Conservation (phyloP, 2,797 vertebrate species). For the Psittacula derbiana region DNA sequence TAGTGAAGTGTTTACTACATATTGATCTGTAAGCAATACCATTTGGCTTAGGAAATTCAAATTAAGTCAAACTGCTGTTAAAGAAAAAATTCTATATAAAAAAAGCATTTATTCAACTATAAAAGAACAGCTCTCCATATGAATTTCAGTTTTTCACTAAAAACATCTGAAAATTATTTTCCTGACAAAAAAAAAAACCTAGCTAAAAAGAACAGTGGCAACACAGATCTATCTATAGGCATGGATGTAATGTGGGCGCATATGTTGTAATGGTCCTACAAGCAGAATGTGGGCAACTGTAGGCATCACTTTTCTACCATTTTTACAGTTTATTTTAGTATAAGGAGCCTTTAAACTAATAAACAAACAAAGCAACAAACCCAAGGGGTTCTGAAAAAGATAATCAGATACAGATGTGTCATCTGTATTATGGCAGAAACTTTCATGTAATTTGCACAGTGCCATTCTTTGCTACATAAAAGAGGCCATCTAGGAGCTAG, state of each 20-base stretch:
- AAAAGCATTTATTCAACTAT: neutral
- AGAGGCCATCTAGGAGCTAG: neutral
- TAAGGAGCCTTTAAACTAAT: neutral
- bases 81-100: neutral
- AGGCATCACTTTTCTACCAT: neutral
- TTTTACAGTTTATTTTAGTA: neutral
- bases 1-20: neutral
- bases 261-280: neutral
- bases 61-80: neutral
- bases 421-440: neutral
- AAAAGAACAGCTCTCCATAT: neutral
- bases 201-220: neutral
- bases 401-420: constrained; percentile 24
- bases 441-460: neutral
- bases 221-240: neutral
- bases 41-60: neutral
- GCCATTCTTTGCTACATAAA: neutral
- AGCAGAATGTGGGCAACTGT: neutral
- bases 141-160: neutral
- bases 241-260: neutral
- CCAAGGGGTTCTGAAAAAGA: neutral
- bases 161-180: neutral
- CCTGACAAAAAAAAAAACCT: neutral
- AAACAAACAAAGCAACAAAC: neutral
- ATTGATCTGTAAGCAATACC: neutral